Evolutionary conservation across 2,797 vertebrate genomes (phyloP), one percentile per base, ranked within the genome.

Genomic region (Liasis olivaceus): DNA sequence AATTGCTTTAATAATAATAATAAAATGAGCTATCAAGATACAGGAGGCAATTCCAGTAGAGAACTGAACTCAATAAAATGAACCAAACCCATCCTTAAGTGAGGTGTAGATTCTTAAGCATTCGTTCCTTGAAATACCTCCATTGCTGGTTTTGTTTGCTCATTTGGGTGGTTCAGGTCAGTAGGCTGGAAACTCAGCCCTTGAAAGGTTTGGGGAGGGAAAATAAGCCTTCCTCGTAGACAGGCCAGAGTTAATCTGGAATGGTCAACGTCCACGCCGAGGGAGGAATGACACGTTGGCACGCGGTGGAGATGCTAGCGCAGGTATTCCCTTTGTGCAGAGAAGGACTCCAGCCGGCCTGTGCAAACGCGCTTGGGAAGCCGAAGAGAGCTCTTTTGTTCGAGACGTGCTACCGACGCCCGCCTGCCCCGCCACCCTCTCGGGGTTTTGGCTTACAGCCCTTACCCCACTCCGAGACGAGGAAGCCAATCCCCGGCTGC

Each of bases 321-420:
- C 60, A 87, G 91, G 91, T 51, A 59, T n/a, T 63, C 88, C 84
- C 87, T 87, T 93, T 89, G 66, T 81, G 58, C 56, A 1, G 60
- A 22, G 12, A n/a, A 24, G 42, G 42, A 28, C 72, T 24, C n/a
- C 2, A 28, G 60, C 31, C 15, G 66, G 31, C 47, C 56, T 84
- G 59, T 64, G 86, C 84, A 47, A 31, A 56, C 12, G 54, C 66
- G 47, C 54, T 56, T 4, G 26, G 59, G 24, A 84, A 89, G 60
- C 86, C 31, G 14, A n/a, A 66, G 72, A 26, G 51, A 36, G 31
- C 24, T 66, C 31, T 84, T 89, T 63, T 59, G 28, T 72, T 24
- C 2, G 13, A 47, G 31, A 3, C 0, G 60, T 51, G 66, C 12
- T 85, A 58, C 31, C 36, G 92, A 62, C 62, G 69, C 85, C 90